phyloP scores from a whole-genome alignment of 1,140 invertebrate species.

The Uloborus diversus region DNA sequence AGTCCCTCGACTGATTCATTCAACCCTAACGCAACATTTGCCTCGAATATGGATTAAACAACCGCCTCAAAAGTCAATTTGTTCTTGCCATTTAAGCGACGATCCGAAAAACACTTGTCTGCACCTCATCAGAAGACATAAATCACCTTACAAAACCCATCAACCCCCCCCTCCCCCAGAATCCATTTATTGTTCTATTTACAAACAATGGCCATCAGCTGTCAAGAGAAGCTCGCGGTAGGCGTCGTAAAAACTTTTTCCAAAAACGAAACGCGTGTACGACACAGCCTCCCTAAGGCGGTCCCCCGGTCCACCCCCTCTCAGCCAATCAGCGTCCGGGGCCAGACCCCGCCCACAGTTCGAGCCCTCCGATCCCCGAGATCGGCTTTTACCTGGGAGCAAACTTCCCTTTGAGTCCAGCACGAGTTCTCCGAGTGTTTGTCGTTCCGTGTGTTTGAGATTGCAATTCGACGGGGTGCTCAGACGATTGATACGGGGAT shows the following conservation, averaged over 20 bases:
- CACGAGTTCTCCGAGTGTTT: background rate
- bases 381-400: conserved; percentile 7
- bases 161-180: too few species aligned
- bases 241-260: background rate
- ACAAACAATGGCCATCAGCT: too few species aligned
- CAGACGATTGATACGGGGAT: conserved; percentile 11
- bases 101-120: too few species aligned
- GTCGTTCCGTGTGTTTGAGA: background rate
- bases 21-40: too few species aligned
- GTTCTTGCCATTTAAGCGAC: too few species aligned
- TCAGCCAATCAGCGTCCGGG: background rate
- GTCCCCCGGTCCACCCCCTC: background rate
- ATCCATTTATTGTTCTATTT: too few species aligned
- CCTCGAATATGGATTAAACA: too few species aligned
- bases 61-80: too few species aligned
- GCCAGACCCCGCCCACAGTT: conserved; percentile 4
- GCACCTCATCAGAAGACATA: too few species aligned
- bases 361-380: background rate
- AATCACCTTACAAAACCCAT: too few species aligned
- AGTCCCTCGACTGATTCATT: too few species aligned
- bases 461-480: background rate
- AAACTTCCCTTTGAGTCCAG: background rate
- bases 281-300: conserved; percentile 28
- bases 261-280: too few species aligned
- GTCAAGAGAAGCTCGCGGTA: background rate